Evolutionary conservation across 1,140 invertebrate genomes (phyloP), one percentile per base, ranked within the genome.

Genomic region (Tetramorium alpestre): DNA sequence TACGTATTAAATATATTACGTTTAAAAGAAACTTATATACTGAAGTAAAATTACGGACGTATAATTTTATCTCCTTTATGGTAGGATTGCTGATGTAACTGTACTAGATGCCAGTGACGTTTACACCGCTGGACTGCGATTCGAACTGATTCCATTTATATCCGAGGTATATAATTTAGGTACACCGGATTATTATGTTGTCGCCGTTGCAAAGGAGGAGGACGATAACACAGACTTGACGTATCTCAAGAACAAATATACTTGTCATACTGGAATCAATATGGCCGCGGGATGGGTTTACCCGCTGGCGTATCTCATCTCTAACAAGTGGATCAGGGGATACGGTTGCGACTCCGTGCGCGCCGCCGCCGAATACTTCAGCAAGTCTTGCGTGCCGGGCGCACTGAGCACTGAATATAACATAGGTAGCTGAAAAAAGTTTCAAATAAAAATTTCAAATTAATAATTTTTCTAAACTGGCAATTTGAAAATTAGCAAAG

Each of bases 251-350:
- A 98, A 98, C 95, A 96, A 98, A 94, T 96, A 97, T 90, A 98
- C 98, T 0, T 99, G 99, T 92, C 98, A 99, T 94, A 97, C 98
- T 1, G 98, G 98, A 41, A 98, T 99, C 28, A 98, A 98, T 81
- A 98, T 97, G 78, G 99, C 98, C 0, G 99, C 99, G 13, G 99
- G 99, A 4, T 99, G 99, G 99, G 97, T 99, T 0, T 98, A 99
- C 91, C 99, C 99, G 0, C 94, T 99, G 91, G 98, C 98, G 1
- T 99, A 98, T 93, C 96, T 99, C 0, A 97, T 99, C 18, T 98
- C 98, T 28, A 99, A 99, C 92, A 97, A 98, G 44, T 98, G 99
- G 97, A 99, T 99, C 87, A 96, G 99, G 33, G 97, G 98, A 2
- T 98, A 99, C 92, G 98, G 98, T 16, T 99, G 99, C 93, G 98